Base-by-base conservation (phyloP, 1,140 invertebrate genomes). In the Asbolus verrucosus region DNA sequence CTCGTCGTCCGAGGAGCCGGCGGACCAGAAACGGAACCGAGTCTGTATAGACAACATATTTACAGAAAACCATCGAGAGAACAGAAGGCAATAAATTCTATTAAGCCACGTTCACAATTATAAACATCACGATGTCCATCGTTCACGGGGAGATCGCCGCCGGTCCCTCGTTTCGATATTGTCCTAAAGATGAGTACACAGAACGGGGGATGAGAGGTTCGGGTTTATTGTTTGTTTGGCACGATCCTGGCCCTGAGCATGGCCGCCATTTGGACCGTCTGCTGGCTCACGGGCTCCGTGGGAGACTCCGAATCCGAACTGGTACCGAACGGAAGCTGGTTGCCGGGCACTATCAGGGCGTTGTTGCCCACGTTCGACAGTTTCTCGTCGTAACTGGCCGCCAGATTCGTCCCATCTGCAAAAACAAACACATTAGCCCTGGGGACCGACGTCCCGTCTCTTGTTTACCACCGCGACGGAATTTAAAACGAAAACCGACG, bases 251-350 rank as follows among this genome's bases (percentile, higher is more conserved):
- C 83, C 27, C 82, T 78, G 18, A 85, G 74, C 74, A n/a, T n/a
- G n/a, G n/a, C n/a, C n/a, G n/a, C n/a, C n/a, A 84, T 82, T 27
- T 83, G 82, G 9, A 83, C 82, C 31, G 83, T 75, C 65, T 83
- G 81, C 72, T 87, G 86, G 30, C 84, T 87, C 19, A 87, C 79
- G 6, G 86, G 86, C 74, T 87, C 86, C 38, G 86, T 87, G 9
- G 86, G 86, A 0, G 86, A 87, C 70, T 87, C 86, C 9, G 86
- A 87, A 62, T 87, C 86, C 27, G 86, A 87, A 75, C 85, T 86
- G 73, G 78, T 77, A 19, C 78, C 78, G 62, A 81, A 80, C 0
- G 76, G 75, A 6, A 74, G 46, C 38, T 65, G 70, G 54, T 74
- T 71, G 11, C 65, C 70, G 5, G 38, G 38, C 11, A 50, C 39